These are phyloP conservation scores for Colius striatus DNA, from an alignment of 2,113 vertebrate species.

Conservation along the genomic window DNA sequence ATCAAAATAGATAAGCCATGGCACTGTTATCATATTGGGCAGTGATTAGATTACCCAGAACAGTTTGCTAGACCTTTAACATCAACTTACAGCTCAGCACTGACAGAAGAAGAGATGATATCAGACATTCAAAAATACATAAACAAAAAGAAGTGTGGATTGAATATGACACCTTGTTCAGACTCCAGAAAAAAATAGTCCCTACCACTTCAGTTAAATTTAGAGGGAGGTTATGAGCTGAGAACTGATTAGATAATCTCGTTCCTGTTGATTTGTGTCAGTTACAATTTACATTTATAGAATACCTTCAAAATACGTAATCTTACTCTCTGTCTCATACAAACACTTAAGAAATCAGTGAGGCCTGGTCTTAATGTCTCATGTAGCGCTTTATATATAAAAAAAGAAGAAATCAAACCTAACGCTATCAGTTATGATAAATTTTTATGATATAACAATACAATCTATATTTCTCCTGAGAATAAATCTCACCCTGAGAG, in stretches of 20 bases:
- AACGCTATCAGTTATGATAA: background rate
- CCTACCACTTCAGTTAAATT: constrained; percentile 52
- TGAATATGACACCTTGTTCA: constrained; percentile 34
- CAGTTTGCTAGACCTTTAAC: constrained; percentile 48
- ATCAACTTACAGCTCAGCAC: background rate
- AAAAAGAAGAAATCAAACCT: background rate
- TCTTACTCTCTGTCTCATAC: background rate
- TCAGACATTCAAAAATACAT: constrained; percentile 45
- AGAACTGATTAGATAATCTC: constrained; percentile 48
- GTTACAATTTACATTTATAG: background rate
- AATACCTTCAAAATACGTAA: background rate
- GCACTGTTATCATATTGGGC: background rate
- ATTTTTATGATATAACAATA: background rate
- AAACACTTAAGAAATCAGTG: constrained; percentile 19
- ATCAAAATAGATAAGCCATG: constrained; percentile 8
- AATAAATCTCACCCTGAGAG: background rate
- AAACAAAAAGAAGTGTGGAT: constrained; percentile 59
- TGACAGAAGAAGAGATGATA: constrained; percentile 51
- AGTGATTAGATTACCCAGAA: constrained; percentile 48
- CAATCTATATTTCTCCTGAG: background rate
- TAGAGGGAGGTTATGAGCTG: constrained; percentile 34
- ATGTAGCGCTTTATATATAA: background rate
- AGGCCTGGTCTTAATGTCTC: background rate
- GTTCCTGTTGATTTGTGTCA: constrained; percentile 17
- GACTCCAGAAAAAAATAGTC: constrained; percentile 8